Conservation (phyloP, 2,797 vertebrate genomes). For the Parotocinclus haroldoi region DNA sequence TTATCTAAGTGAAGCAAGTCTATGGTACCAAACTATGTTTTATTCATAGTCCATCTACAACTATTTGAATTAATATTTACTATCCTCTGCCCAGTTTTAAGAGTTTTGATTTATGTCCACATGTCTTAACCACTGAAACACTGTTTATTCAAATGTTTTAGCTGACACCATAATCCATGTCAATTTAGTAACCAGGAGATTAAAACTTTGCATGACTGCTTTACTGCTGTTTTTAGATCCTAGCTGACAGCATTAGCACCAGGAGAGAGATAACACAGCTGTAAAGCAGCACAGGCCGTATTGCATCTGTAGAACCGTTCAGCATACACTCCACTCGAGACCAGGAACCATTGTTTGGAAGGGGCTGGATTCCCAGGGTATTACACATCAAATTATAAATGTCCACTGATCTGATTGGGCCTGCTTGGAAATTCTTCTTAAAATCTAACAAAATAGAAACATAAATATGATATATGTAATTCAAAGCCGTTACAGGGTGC, state of each 20-base stretch:
- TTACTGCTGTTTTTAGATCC: slow-evolving; percentile 29
- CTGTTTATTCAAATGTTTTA: no score
- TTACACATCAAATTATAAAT: slow-evolving; percentile 91
- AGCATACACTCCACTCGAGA: slow-evolving; percentile 82
- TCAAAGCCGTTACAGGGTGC: background rate
- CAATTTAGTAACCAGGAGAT: no score
- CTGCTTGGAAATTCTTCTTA: slow-evolving; percentile 75
- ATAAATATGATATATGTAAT: slow-evolving; percentile 4
- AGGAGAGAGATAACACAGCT: slow-evolving; percentile 49
- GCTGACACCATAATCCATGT: no score
- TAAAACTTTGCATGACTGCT: no score
- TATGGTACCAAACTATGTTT: no score
- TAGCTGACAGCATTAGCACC: slow-evolving; percentile 51
- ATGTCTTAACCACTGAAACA: no score
- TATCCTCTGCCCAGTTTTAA: no score
- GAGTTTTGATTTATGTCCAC: no score
- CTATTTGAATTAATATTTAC: no score
- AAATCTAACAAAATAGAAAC: slow-evolving; percentile 75
- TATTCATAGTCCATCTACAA: no score
- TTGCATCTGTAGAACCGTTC: slow-evolving; percentile 47
- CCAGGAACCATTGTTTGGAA: slow-evolving; percentile 96
- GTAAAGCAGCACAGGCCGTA: background rate
- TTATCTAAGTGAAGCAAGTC: no score
- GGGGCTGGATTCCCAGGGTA: slow-evolving; percentile 72
- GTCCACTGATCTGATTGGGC: slow-evolving; percentile 84